These are phyloP conservation scores for Catagonus wagneri DNA, from an alignment of 2,113 vertebrate species.

Conservation along the genomic window DNA sequence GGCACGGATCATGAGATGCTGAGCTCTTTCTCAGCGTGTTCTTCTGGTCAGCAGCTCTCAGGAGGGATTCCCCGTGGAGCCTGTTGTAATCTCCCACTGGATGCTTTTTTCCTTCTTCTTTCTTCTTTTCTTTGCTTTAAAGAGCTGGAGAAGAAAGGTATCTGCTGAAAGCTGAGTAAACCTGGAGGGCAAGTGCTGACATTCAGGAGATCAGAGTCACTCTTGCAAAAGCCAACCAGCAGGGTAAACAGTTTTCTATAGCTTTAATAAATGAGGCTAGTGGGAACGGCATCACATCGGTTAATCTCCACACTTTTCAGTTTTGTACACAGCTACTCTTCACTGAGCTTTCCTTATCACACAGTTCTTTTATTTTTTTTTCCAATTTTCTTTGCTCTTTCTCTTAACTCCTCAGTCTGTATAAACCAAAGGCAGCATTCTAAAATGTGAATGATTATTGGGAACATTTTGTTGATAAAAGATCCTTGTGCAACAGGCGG, in stretches of 20 bases:
- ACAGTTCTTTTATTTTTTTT: conserved; percentile 54
- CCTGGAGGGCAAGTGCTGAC: conserved; percentile 63
- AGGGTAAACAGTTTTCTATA: conserved; percentile 66
- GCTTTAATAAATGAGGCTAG: conserved; percentile 73
- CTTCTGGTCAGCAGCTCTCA: conserved; percentile 47
- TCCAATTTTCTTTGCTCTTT: conserved; percentile 61
- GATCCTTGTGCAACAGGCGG: conserved; percentile 47
- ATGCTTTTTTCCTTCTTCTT: conserved; percentile 57
- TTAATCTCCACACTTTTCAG: conserved; percentile 72
- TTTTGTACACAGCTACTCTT: conserved; percentile 72
- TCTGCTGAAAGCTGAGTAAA: conserved; percentile 49
- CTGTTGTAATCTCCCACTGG: conserved; percentile 64
- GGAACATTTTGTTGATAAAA: conserved; percentile 69
- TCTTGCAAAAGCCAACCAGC: conserved; percentile 50
- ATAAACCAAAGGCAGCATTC: conserved; percentile 55
- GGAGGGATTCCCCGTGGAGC: conserved; percentile 47
- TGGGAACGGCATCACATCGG: conserved; percentile 69
- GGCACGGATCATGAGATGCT: conserved; percentile 4
- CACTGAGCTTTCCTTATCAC: conserved; percentile 64
- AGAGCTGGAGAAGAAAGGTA: conserved; percentile 69
- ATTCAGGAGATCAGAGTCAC: conserved; percentile 67
- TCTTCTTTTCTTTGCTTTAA: conserved; percentile 75
- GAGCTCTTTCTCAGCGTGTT: conserved; percentile 19
- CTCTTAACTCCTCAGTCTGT: conserved; percentile 50
- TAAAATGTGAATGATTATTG: conserved; percentile 48